phyloP scores from a whole-genome alignment of 2,888 invertebrate species.

The Oligia strigilis region DNA sequence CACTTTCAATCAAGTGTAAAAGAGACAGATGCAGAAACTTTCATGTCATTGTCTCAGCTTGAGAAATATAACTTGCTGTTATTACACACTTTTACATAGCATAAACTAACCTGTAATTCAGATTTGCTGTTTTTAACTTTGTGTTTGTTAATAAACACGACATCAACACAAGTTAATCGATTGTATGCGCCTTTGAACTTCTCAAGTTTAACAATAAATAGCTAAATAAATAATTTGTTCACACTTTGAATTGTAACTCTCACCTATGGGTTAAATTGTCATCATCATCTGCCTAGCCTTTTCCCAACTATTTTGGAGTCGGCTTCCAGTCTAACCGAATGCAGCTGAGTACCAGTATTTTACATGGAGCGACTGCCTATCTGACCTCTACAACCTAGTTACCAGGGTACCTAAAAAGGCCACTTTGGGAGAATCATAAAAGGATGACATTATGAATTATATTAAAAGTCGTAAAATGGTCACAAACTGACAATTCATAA shows the following conservation, averaged over 20 bases:
- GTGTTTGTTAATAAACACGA: not conserved
- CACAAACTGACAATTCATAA: no score
- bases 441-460: no score
- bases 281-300: not conserved
- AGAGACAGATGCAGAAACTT: constrained; percentile 12
- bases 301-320: not conserved
- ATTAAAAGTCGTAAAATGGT: no score
- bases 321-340: not conserved
- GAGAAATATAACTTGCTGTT: constrained; percentile 11
- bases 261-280: not conserved
- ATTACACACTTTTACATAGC: constrained; percentile 27
- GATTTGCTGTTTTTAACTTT: constrained; percentile 21
- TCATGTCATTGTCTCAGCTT: not conserved
- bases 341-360: not conserved
- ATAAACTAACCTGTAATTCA: constrained; percentile 45
- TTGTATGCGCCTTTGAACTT: not conserved
- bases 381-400: not conserved
- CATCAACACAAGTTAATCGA: constrained; percentile 10
- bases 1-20: constrained; percentile 30
- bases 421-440: no score
- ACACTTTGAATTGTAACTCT: not conserved
- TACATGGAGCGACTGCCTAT: not conserved
- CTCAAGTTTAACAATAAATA: no score
- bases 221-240: not conserved
- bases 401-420: no score